Base-by-base conservation (phyloP, 1,140 invertebrate genomes). In the Bombus sylvicola region DNA sequence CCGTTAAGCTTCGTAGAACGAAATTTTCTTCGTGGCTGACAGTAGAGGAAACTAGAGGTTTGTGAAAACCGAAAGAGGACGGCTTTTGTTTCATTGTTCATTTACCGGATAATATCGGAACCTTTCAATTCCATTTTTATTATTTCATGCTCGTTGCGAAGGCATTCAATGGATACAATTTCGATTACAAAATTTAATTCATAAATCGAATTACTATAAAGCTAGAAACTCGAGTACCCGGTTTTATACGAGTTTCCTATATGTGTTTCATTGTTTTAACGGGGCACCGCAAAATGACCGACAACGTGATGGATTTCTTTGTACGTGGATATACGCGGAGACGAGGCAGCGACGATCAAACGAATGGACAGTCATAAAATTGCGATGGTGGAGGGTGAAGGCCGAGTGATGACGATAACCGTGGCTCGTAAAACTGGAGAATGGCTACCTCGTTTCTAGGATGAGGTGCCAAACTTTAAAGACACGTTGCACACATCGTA, bases 401-500 rank as follows among this genome's bases (percentile, higher is more conserved):
- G 47, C 18, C 47, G 47, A 22, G 18, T 31, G 71, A 47, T 39
- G 71, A 34, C 53, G 43, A 74, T 74, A 53, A 74, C n/a, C 72
- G 41, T 25, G 72, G 15, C 8, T 25, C 43, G 28, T 74, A 74
- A 74, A 74, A 15, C 8, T n/a, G 68, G 18, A 12, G 41, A 74
- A 74, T 31, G n/a, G 34, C 41, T 15, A 39, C 9, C 72, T n/a
- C 43, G 72, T 74, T 34, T n/a, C 18, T 2, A 13, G 15, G n/a
- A 74, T 34, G 41, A 73, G 39, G 72, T 73, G 41, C 34, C 72
- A 53, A 74, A 74, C 72, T 74, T 74, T 22, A 31, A n/a, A 15
- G n/a, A 31, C n/a, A 22, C n/a, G n/a, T 9, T n/a, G n/a, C 41
- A 15, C n/a, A 22, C 72, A 1, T 47, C 41, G 39, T 2, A 18